These are phyloP conservation scores for Ceramica pisi DNA, from an alignment of 2,888 invertebrate species.

Conservation along the genomic window DNA sequence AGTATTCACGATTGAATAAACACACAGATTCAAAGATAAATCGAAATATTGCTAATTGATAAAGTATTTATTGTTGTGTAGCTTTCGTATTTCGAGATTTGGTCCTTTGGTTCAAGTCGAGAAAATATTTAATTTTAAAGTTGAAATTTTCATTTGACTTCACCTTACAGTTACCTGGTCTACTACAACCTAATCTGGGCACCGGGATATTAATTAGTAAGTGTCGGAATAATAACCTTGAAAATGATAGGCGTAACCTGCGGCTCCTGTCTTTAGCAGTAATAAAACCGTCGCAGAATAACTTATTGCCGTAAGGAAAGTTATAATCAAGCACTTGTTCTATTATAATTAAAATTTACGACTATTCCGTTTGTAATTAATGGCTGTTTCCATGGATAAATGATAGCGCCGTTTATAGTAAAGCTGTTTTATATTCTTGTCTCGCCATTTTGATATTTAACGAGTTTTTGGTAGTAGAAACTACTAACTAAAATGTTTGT, in stretches of 20 bases:
- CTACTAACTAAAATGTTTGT: conserved; percentile 13
- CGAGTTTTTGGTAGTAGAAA: conserved; percentile 33
- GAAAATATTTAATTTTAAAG: not conserved
- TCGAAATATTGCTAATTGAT: conserved; percentile 71
- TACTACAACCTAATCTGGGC: not conserved
- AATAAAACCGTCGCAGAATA: conserved; percentile 41
- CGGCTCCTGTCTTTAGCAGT: conserved; percentile 38
- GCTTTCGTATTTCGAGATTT: conserved; percentile 23
- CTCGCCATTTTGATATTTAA: conserved; percentile 60
- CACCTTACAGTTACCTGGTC: not conserved
- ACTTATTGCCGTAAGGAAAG: conserved; percentile 47
- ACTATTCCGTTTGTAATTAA: conserved; percentile 62
- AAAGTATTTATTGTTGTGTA: conserved; percentile 61
- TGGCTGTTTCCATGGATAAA: conserved; percentile 64
- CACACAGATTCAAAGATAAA: conserved; percentile 69
- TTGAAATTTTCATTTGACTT: not conserved
- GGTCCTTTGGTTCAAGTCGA: conserved; percentile 6
- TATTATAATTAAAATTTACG: conserved; percentile 64
- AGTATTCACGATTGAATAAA: conserved; percentile 81
- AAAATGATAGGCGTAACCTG: conserved; percentile 27
- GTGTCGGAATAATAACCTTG: conserved; percentile 9
- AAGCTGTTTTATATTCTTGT: conserved; percentile 61
- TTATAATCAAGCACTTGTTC: conserved; percentile 55
- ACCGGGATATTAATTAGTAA: conserved; percentile 14
- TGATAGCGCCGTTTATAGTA: conserved; percentile 61